These are phyloP conservation scores for Gari tellinella DNA, from an alignment of 2,888 invertebrate genomes.

Conservation along the genomic window DNA sequence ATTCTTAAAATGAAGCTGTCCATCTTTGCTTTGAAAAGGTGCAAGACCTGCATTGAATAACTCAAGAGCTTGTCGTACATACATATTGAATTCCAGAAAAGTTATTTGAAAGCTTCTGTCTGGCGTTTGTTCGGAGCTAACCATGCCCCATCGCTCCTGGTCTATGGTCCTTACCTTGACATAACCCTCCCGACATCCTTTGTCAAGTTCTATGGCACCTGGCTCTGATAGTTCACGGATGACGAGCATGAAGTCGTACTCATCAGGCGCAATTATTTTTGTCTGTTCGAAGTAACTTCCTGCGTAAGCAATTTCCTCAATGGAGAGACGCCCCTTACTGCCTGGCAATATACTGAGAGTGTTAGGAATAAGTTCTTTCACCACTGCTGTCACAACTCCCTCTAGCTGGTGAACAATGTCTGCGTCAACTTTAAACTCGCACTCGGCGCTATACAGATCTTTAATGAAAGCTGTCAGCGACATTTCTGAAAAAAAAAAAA, in stretches of 20 bases:
- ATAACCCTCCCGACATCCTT: too few relatives aligned
- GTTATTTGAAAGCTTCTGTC: constrained; percentile 17
- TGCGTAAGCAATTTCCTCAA: constrained; percentile 14
- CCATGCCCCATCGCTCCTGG: constrained; percentile 9
- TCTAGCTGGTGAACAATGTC: too few relatives aligned
- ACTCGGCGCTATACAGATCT: too few relatives aligned
- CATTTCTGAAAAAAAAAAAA: too few relatives aligned
- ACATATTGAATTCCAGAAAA: constrained; percentile 17
- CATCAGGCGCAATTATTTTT: constrained; percentile 20
- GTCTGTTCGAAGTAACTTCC: constrained; percentile 33
- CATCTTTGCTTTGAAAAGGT: background rate
- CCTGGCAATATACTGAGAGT: too few relatives aligned
- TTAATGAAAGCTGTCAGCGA: too few relatives aligned
- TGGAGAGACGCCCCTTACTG: background rate
- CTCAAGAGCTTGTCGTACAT: constrained; percentile 14
- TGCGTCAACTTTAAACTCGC: too few relatives aligned
- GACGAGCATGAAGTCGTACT: constrained; percentile 33
- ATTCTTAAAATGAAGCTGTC: background rate
- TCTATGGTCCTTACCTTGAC: constrained; percentile 3
- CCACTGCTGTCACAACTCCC: too few relatives aligned
- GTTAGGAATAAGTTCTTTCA: too few relatives aligned
- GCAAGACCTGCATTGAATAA: background rate
- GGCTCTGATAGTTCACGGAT: constrained; percentile 9
- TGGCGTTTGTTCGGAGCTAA: background rate
- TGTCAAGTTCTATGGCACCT: background rate